Evolutionary conservation across 2,113 vertebrate genomes (phyloP), one percentile per base, ranked within the genome.

Genomic region (Phyllopteryx taeniolatus): DNA sequence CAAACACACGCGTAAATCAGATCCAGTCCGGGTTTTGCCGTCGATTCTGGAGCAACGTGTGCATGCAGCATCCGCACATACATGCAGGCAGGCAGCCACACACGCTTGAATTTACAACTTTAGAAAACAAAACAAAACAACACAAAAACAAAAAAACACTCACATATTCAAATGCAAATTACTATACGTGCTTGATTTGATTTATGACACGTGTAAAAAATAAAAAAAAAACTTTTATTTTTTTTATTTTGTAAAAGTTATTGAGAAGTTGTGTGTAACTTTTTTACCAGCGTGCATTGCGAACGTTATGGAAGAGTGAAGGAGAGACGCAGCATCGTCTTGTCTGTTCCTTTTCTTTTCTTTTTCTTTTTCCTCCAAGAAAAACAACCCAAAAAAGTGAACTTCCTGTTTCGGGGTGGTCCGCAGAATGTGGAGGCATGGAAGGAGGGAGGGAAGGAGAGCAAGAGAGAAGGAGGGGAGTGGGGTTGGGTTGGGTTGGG

Each of bases 401-500:
- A 93, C 93, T 93, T 93, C 93, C 93, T 94, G 93, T 93, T 93
- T 94, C 93, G 92, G 93, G 93, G 93, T 94, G 93, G 93, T 93
- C 93, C 92, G 86, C 89, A 85, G 90, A 90, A 91, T 92, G 89
- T 87, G 88, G 85, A 90, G 89, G 86, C 83, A 89, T 81, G 81
- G 85, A 85, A 85, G 88, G 79, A 75, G 80, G 73, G 74, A 75
- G 76, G 69, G 73, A 74, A 78, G 70, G 78, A 75, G 33, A 35
- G 53, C 3, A n/a, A n/a, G 31, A 11, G 79, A 74, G 79, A 72
- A 69, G 70, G 76, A 76, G 33, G 57, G 13, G 22, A 5, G 76
- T 5, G 57, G 14, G 10, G 5, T n/a, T 1, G 78, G 75, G 33
- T 12, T 6, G 14, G 10, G 5, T n/a, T 1, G 78, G 75, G 33